Conservation (phyloP, 2,888 invertebrate genomes). For the Anodontia alba region DNA sequence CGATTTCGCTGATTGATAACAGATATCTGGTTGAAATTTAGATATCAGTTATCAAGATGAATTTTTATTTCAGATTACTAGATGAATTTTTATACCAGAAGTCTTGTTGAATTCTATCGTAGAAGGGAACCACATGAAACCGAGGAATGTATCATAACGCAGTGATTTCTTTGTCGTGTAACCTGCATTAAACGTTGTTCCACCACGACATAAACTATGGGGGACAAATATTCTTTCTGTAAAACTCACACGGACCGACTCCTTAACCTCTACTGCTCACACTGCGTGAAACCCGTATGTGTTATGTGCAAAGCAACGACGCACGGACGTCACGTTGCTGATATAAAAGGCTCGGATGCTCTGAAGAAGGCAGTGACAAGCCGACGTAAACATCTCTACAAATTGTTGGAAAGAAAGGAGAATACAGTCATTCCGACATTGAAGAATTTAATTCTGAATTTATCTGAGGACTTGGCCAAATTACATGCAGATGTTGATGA, state of each 20-base stretch:
- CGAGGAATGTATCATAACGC: too few species aligned
- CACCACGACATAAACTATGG: too few species aligned
- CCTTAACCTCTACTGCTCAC: constrained; percentile 42
- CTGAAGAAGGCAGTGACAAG: constrained; percentile 37
- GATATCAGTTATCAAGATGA: too few species aligned
- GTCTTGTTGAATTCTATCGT: too few species aligned
- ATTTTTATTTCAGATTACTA: too few species aligned
- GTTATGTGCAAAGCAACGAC: constrained; percentile 45
- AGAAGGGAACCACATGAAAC: too few species aligned
- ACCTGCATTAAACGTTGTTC: too few species aligned
- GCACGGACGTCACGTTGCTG: constrained; percentile 49
- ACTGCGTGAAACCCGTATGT: constrained; percentile 53
- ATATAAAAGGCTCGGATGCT: constrained; percentile 43
- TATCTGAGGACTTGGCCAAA: constrained; percentile 35
- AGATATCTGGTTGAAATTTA: too few species aligned
- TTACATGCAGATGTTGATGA: constrained; percentile 27
- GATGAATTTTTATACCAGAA: too few species aligned
- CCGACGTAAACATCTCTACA: constrained; percentile 31
- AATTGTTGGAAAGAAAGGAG: constrained; percentile 28
- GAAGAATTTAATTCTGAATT: constrained; percentile 33
- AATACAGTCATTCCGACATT: constrained; percentile 16
- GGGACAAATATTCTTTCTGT: neutral
- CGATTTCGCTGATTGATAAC: too few species aligned
- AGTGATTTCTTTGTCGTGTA: too few species aligned
- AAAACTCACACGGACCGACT: constrained; percentile 11